Conservation (phyloP, 2,797 vertebrate species). For the Gadopsis bispinosus region DNA sequence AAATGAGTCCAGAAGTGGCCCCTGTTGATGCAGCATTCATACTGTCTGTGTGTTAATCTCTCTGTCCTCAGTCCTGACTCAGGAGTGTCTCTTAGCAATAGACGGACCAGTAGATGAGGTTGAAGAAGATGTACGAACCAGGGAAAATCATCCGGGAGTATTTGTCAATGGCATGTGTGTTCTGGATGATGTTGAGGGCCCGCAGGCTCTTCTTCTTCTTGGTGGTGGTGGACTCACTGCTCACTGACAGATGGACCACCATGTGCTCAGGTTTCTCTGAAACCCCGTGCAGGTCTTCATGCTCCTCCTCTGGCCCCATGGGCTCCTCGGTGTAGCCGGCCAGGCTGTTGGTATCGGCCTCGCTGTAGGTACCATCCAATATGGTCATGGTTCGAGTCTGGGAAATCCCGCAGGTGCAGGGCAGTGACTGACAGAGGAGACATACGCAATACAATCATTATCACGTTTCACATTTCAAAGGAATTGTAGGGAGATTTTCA, state of each 20-base stretch:
- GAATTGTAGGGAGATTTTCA: background rate
- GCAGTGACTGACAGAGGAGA: conserved; percentile 77
- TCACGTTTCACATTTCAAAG: background rate
- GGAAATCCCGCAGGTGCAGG: conserved; percentile 91
- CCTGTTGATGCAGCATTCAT: conserved; percentile 14
- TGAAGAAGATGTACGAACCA: conserved; percentile 97
- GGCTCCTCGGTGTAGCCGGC: conserved; percentile 91
- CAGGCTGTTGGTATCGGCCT: conserved; percentile 94
- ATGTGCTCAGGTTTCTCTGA: conserved; percentile 90
- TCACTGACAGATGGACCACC: conserved; percentile 91
- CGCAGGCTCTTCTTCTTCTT: conserved; percentile 90
- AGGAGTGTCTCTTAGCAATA: conserved; percentile 86
- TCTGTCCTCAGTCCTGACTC: conserved; percentile 3
- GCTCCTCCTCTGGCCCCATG: conserved; percentile 86
- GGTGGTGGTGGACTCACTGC: conserved; percentile 87
- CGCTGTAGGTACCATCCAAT: conserved; percentile 93
- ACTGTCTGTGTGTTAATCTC: background rate
- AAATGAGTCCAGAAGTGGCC: conserved; percentile 5
- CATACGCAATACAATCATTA: background rate
- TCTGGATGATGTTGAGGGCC: conserved; percentile 90
- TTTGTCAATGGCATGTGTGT: conserved; percentile 95
- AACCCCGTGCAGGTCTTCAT: conserved; percentile 85
- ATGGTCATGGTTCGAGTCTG: conserved; percentile 91
- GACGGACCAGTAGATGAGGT: conserved; percentile 97
- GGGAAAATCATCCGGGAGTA: conserved; percentile 97